Evolutionary conservation across 2,888 invertebrate genomes (phyloP).

Genomic region (Corbicula japonica): DNA sequence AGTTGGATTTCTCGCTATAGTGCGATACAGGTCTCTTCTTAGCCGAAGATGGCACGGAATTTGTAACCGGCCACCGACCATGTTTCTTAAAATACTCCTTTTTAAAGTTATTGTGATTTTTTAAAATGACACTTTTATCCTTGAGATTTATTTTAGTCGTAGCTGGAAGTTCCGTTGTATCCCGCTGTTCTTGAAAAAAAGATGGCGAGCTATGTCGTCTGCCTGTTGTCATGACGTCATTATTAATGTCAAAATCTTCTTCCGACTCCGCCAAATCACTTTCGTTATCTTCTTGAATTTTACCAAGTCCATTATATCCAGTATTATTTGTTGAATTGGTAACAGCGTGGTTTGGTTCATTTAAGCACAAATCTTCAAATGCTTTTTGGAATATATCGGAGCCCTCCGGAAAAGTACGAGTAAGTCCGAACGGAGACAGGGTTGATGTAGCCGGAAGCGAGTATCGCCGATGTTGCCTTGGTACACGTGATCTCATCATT

Average conservation of each 20-base stretch:
- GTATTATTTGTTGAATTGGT: not conserved
- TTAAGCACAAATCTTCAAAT: conserved; percentile 52
- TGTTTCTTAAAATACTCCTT: conserved; percentile 63
- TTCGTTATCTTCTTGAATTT: conserved; percentile 58
- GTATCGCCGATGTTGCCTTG: conserved; percentile 43
- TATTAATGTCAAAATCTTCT: conserved; percentile 9
- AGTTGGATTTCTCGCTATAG: not conserved
- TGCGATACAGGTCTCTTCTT: conserved; percentile 5
- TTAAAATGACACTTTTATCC: conserved; percentile 16
- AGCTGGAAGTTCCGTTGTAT: not conserved
- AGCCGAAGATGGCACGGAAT: not conserved
- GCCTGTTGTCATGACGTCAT: conserved; percentile 1
- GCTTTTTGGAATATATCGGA: conserved; percentile 60
- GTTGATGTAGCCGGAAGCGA: conserved; percentile 58
- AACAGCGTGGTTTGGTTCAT: conserved; percentile 51
- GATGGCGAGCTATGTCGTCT: conserved; percentile 59
- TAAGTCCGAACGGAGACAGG: conserved; percentile 35
- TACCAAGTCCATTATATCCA: conserved; percentile 44
- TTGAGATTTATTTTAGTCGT: not conserved
- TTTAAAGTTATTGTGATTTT: conserved; percentile 28
- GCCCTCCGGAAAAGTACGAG: conserved; percentile 55
- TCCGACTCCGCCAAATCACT: conserved; percentile 45
- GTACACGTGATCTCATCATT: conserved; percentile 34
- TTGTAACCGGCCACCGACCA: conserved; percentile 52
- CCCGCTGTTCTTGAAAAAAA: conserved; percentile 11